phyloP scores from a whole-genome alignment of 2,113 vertebrate genomes.

The Donacobius atricapilla region DNA sequence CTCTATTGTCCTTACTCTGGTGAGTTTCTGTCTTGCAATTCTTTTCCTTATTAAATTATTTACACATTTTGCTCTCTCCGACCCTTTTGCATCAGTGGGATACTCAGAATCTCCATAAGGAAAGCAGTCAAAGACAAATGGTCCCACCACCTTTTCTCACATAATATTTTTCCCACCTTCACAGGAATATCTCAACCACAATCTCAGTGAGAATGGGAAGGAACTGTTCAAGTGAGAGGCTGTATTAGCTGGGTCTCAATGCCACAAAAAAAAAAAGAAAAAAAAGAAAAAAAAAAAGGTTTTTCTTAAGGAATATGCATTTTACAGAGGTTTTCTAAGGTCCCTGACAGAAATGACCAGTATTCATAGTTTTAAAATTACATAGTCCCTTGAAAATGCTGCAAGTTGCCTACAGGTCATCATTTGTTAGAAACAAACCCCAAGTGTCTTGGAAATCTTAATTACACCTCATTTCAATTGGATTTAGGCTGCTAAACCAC shows the following conservation, averaged over 20 bases:
- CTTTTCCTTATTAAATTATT: slow-evolving; percentile 51
- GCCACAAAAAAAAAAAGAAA: not conserved
- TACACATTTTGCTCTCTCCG: not conserved
- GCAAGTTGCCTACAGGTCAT: not conserved
- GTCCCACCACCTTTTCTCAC: not conserved
- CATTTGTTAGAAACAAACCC: not conserved
- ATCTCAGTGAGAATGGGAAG: not conserved
- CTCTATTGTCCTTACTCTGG: slow-evolving; percentile 57
- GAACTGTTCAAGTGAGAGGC: not conserved
- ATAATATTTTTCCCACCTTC: not conserved
- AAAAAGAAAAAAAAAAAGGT: not conserved
- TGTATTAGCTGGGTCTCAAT: not conserved
- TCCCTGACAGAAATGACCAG: not conserved
- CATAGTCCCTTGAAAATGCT: not conserved
- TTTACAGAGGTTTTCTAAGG: not conserved
- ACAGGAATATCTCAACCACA: not conserved
- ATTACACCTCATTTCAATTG: not conserved
- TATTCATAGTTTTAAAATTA: not conserved
- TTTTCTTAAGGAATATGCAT: not conserved
- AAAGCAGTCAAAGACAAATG: not conserved
- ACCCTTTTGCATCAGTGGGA: not conserved
- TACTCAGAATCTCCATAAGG: not conserved
- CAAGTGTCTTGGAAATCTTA: not conserved
- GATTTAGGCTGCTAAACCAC: not conserved
- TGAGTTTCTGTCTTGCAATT: slow-evolving; percentile 53